A percentile compares a stretch with the other conserved stretches of the same genome.
phyloP scores from a whole-genome alignment of 1,140 invertebrate species.

The Euglossa dilemma region DNA sequence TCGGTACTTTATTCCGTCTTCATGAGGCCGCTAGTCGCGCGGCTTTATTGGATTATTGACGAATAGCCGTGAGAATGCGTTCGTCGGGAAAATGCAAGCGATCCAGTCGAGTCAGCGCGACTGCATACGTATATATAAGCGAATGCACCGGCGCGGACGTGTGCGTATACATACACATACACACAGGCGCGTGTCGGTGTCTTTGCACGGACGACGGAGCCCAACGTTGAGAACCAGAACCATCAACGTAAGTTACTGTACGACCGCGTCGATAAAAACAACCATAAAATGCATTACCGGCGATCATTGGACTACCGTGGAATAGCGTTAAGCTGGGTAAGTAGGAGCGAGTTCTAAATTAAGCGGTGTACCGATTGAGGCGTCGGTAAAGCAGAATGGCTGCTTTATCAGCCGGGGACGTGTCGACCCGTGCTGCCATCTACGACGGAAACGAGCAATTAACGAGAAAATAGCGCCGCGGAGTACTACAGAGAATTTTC shows the following conservation, averaged over 20 bases:
- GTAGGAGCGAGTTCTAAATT: slow-evolving; percentile 73
- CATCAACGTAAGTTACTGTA: slow-evolving; percentile 62
- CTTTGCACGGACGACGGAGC: slow-evolving; percentile 9
- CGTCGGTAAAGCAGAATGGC: slow-evolving; percentile 76
- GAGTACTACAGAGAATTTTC: slow-evolving; percentile 60
- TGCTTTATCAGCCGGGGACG: slow-evolving; percentile 63
- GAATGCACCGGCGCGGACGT: neutral
- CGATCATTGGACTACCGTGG: slow-evolving; percentile 78
- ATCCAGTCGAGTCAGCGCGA: slow-evolving; percentile 58
- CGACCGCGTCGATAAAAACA: slow-evolving; percentile 80
- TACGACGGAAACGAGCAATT: slow-evolving; percentile 45
- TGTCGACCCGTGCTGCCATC: slow-evolving; percentile 75
- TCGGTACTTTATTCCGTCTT: slow-evolving; percentile 66
- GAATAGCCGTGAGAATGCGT: slow-evolving; percentile 53
- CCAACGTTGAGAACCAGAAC: slow-evolving; percentile 59
- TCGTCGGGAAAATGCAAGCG: slow-evolving; percentile 61
- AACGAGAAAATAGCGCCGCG: slow-evolving; percentile 64
- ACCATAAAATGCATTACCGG: slow-evolving; percentile 80
- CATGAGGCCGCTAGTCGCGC: slow-evolving; percentile 45
- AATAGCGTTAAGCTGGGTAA: slow-evolving; percentile 71
- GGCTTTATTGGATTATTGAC: slow-evolving; percentile 70
- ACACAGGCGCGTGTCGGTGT: too few relatives aligned
- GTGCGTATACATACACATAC: neutral
- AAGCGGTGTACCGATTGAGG: slow-evolving; percentile 67
- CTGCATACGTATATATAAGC: slow-evolving; percentile 28